These are phyloP conservation scores for Eriocheir sinensis DNA, from an alignment of 1,140 invertebrate species.

Conservation along the genomic window DNA sequence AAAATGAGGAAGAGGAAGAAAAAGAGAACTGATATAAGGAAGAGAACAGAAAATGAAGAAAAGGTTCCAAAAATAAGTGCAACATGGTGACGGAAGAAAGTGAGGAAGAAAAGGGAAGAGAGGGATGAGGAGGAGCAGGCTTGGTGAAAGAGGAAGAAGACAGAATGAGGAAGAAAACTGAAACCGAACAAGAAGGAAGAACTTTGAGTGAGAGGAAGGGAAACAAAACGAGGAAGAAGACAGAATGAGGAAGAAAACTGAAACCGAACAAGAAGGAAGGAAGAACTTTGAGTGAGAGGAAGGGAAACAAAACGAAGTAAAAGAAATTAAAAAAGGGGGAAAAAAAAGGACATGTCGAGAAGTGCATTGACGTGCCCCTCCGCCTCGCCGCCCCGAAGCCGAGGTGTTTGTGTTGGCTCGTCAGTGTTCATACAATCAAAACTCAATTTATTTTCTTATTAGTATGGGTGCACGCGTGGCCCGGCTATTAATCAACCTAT, in stretches of 20 bases:
- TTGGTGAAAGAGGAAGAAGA: not conserved
- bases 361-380: not conserved
- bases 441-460: constrained; percentile 9
- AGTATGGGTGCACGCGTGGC: constrained; percentile 10
- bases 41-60: too few species aligned
- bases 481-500: not conserved
- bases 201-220: not conserved
- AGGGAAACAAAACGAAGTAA: not conserved
- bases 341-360: too few species aligned
- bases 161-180: too few species aligned
- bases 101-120: not conserved
- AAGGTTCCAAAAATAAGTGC: too few species aligned
- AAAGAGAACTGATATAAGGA: too few species aligned
- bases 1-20: not conserved
- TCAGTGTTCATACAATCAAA: constrained; percentile 3
- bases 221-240: not conserved
- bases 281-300: too few species aligned
- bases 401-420: not conserved
- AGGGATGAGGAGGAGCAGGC: too few species aligned
- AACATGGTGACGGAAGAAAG: too few species aligned
- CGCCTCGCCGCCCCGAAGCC: not conserved
- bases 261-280: not conserved
- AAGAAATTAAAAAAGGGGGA: not conserved
- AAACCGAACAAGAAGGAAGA: not conserved
- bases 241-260: not conserved